phyloP scores from a whole-genome alignment of 1,140 invertebrate species.

The Chrysomallon squamiferum region DNA sequence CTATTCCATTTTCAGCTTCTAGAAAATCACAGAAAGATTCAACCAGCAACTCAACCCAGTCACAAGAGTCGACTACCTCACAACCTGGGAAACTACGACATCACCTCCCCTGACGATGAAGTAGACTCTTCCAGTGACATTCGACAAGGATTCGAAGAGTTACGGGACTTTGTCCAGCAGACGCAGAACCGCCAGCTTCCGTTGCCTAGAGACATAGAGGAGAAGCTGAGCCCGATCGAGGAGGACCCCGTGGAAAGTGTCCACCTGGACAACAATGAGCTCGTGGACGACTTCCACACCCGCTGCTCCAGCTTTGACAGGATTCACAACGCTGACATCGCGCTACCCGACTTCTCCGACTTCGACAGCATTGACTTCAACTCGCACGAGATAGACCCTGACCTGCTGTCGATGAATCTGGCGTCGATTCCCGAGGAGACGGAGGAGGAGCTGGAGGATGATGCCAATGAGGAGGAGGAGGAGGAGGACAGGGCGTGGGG shows the following conservation, averaged over 20 bases:
- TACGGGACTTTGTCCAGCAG: conserved; percentile 41
- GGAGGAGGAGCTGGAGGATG: conserved; percentile 48
- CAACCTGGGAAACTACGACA: not conserved
- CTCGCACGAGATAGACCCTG: conserved; percentile 48
- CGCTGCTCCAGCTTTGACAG: conserved; percentile 38
- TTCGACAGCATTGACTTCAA: conserved; percentile 44
- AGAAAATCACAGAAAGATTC: conserved; percentile 33
- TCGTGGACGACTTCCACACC: conserved; percentile 33
- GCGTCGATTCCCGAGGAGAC: conserved; percentile 54
- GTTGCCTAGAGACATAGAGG: not conserved
- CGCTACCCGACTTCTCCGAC: conserved; percentile 46
- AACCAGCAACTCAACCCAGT: not conserved
- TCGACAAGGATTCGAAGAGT: conserved; percentile 44
- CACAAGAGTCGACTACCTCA: not conserved
- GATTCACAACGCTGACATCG: conserved; percentile 27
- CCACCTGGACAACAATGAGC: conserved; percentile 27
- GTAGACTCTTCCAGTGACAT: conserved; percentile 21
- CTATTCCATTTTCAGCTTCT: conserved; percentile 42
- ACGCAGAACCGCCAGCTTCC: conserved; percentile 24
- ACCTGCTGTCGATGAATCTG: conserved; percentile 56
- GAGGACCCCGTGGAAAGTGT: conserved; percentile 33
- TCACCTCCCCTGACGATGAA: not conserved
- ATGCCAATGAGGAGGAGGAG: conserved; percentile 22
- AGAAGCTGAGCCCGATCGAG: conserved; percentile 8
- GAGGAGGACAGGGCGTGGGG: conserved; percentile 26